Conservation (phyloP, 2,797 vertebrate genomes). For the Xenopus petersii region DNA sequence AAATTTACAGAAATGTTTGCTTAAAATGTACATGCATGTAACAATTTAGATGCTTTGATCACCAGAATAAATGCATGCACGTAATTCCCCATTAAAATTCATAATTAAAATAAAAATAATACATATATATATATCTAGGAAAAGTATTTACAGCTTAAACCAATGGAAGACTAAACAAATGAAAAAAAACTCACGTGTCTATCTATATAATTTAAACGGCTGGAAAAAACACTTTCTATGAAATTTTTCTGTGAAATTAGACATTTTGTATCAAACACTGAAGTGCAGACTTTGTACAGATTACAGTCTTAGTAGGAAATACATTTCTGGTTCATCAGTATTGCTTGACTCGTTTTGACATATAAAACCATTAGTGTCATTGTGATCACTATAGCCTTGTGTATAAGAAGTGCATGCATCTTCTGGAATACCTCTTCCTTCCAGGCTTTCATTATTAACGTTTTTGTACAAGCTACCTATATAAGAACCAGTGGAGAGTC, state of each 20-base stretch:
- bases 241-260: slow-evolving; percentile 56
- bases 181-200: slow-evolving; percentile 21
- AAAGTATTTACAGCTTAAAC: slow-evolving; percentile 57
- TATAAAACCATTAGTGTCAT: slow-evolving; percentile 61
- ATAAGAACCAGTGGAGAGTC: slow-evolving; percentile 94
- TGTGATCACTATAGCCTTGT: slow-evolving; percentile 64
- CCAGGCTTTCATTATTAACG: slow-evolving; percentile 51
- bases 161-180: slow-evolving; percentile 60
- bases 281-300: slow-evolving; percentile 49
- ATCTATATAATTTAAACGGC: slow-evolving; percentile 50
- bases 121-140: slow-evolving; percentile 22
- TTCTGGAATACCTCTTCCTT: slow-evolving; percentile 83
- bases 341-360: slow-evolving; percentile 63
- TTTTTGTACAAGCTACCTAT: slow-evolving; percentile 83
- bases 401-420: slow-evolving; percentile 76
- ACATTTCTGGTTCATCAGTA: slow-evolving; percentile 87
- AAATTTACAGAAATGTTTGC: slow-evolving; percentile 59
- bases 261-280: slow-evolving; percentile 61
- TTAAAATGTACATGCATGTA: slow-evolving; percentile 66
- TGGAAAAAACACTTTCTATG: slow-evolving; percentile 11
- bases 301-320: slow-evolving; percentile 92
- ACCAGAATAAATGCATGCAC: slow-evolving; percentile 68
- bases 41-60: slow-evolving; percentile 58
- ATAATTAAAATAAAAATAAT: slow-evolving; percentile 55
- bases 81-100: slow-evolving; percentile 56